These are phyloP conservation scores for Cynopterus brachyotis DNA, from an alignment of 2,113 vertebrate genomes.

Conservation along the genomic window DNA sequence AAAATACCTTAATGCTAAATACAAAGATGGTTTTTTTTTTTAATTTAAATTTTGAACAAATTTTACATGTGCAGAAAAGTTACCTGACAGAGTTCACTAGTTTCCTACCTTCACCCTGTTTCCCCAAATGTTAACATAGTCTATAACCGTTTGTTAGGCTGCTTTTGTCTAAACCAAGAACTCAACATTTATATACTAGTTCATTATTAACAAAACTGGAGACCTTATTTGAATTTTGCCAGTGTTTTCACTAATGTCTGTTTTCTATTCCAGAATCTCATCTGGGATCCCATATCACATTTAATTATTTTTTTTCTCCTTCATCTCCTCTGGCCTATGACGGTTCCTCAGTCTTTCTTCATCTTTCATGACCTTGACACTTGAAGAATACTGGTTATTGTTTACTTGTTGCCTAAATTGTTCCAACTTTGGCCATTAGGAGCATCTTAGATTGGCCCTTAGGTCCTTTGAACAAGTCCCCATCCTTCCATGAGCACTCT, in stretches of 20 bases:
- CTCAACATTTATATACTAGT: background rate
- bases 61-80: background rate
- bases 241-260: background rate
- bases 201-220: background rate
- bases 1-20: background rate
- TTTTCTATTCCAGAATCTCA: background rate
- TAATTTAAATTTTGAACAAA: background rate
- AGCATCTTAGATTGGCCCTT: background rate
- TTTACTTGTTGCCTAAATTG: background rate
- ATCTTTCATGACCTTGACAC: background rate
- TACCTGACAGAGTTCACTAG: background rate
- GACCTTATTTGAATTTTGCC: background rate
- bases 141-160: background rate
- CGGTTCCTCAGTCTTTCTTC: background rate
- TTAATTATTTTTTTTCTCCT: background rate
- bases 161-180: background rate
- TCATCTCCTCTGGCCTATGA: background rate
- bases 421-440: background rate
- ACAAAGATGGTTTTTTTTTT: background rate
- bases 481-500: background rate
- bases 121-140: background rate
- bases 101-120: background rate
- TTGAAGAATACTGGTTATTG: background rate
- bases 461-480: background rate
- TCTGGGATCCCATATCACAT: background rate